Evolutionary conservation across 2,113 vertebrate genomes (phyloP), one percentile per base, ranked within the genome.

Genomic region (Paramisgurnus dabryanus): DNA sequence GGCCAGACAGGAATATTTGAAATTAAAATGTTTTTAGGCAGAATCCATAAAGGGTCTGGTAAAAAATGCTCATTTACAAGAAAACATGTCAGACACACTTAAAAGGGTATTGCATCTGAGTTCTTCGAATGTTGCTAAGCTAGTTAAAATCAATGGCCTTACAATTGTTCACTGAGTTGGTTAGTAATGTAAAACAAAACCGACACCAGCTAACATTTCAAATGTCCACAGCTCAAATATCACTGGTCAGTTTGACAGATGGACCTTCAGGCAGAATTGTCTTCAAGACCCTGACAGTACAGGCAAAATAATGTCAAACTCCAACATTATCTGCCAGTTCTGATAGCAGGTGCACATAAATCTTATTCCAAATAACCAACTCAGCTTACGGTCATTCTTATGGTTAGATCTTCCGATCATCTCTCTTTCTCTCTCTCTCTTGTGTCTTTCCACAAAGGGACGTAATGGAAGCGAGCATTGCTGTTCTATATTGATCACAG

Each of bases 401-500:
- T 64, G 58, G 6, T 75, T 64, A 17, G 40, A 12, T n/a, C 72
- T 64, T 45, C 43, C 58, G 12, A 2, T 47, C 41, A 15, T 49
- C 8, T 9, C 61, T n/a, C 49, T 10, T n/a, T 47, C 58, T 63
- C 22, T 6, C 55, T 45, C 57, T 27, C n/a, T 75, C 34, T 45
- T 49, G 43, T 75, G 41, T 75, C 18, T 64, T 34, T 49, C 18
- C 72, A 63, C 18, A 75, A 49, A 49, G 8, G 43, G 4, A 63
- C 58, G 10, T 75, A 75, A 75, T 63, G 58, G 72, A 75, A 64
- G 72, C 49, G 58, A 63, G 72, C 58, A 75, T 18, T 63, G 41
- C 22, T 63, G 60, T 18, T 75, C 72, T 64, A 47, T 75, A 75
- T 75, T 64, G 72, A 75, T 75, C 72, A 75, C n/a, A 75, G 72